Evolutionary conservation across 2,888 invertebrate species (phyloP), one percentile per base, ranked within the genome.

Genomic region (Troides helena): DNA sequence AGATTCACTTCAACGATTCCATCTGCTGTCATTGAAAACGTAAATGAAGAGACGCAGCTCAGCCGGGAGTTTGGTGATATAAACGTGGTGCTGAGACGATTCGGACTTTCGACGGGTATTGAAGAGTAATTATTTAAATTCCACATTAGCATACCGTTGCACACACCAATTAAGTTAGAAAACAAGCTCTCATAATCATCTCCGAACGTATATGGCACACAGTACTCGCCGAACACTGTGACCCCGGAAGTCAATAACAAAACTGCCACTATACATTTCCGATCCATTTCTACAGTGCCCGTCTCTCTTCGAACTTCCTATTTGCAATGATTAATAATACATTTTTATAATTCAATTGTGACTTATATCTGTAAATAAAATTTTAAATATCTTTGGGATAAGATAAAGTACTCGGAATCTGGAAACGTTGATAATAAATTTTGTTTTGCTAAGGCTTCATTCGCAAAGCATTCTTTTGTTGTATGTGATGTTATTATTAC

Each of bases 41-140:
- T 67, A 53, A 81, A 80, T 0, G 85, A 84, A 12, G 82, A 77
- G 21, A 81, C 76, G 70, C 85, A 85, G 59, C 84, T 84, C 23
- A 78, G 72, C 17, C 63, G 58, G 30, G 74, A 69, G 57, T 75
- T 76, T 4, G 84, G 85, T n/a, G 78, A 57, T 67, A 84, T 79
- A 59, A 80, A 85, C 14, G 73, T 75, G 4, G 64, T 72, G 61
- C 84, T 83, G 0, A 72, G 65, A 12, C 73, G 70, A 67, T 80
- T 71, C 6, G 79, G 79, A 30, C 76, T 75, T 0, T 77, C 76
- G 7, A 85, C 72, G 18, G 65, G 70, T 6, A 78, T 66, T 6
- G 77, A 74, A 1, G 78, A 71, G 66, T 84, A 85, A 62, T 77
- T 74, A n/a, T 75, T 77, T 18, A 79, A 62, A 53, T 76, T 72